These are phyloP conservation scores for Neomicropteryx cornuta DNA, from an alignment of 1,140 invertebrate genomes.

Conservation along the genomic window DNA sequence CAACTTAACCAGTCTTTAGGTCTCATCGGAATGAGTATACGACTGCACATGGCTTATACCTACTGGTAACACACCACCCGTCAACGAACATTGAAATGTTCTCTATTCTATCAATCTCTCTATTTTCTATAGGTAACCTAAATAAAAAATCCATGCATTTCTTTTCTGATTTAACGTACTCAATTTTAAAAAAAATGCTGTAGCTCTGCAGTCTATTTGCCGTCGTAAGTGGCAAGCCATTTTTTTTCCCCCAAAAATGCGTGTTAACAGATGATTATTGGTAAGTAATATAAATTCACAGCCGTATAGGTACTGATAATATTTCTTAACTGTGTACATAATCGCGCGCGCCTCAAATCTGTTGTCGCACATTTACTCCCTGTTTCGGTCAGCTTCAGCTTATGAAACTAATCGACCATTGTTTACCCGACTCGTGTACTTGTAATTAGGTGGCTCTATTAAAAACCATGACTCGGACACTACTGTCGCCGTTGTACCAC, in stretches of 20 bases:
- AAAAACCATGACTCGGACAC: too few species aligned
- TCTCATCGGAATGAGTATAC: too few species aligned
- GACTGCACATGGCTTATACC: too few species aligned
- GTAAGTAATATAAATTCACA: slow-evolving; percentile 32
- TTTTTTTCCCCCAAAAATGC: slow-evolving; percentile 28
- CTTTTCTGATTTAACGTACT: slow-evolving; percentile 17
- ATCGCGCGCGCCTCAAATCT: slow-evolving; percentile 42
- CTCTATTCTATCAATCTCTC: too few species aligned
- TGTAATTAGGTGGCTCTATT: too few species aligned
- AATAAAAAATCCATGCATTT: slow-evolving; percentile 21
- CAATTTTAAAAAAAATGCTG: slow-evolving; percentile 22
- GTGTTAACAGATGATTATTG: slow-evolving; percentile 36
- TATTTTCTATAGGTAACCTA: slow-evolving; percentile 12
- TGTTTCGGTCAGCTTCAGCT: slow-evolving; percentile 25
- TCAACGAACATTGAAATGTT: too few species aligned
- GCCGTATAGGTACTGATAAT: slow-evolving; percentile 41
- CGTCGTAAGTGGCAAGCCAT: slow-evolving; percentile 19
- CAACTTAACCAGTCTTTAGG: too few species aligned
- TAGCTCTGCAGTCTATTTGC: slow-evolving; percentile 24
- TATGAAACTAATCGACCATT: slow-evolving; percentile 30
- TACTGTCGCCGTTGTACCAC: too few species aligned
- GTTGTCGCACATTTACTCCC: slow-evolving; percentile 38
- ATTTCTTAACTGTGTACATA: slow-evolving; percentile 39
- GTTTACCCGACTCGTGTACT: too few species aligned
- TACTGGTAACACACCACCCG: too few species aligned